Evolutionary conservation across 2,113 vertebrate genomes (phyloP).

Genomic region (Galemys pyrenaicus): DNA sequence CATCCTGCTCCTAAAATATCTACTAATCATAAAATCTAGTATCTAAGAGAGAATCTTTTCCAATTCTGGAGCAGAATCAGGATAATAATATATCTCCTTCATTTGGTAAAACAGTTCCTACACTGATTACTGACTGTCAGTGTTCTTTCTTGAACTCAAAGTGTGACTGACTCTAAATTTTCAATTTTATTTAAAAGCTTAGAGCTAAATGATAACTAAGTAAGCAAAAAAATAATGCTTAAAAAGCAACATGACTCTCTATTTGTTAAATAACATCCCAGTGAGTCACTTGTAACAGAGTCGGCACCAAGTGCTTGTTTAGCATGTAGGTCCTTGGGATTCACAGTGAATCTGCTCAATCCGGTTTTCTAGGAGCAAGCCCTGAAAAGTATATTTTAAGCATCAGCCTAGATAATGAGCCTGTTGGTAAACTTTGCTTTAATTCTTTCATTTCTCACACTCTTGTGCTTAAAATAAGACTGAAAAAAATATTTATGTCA

Average conservation of each 20-base stretch:
- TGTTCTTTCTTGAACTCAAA: neutral
- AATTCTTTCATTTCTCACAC: neutral
- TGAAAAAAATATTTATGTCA: neutral
- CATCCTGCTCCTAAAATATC: neutral
- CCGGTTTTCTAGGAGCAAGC: neutral
- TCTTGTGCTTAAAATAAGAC: neutral
- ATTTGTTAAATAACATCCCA: constrained; percentile 18
- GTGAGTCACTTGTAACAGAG: neutral
- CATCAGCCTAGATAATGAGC: neutral
- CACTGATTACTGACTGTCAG: constrained; percentile 19
- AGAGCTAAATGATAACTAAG: neutral
- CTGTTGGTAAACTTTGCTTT: neutral
- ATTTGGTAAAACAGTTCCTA: constrained; percentile 5
- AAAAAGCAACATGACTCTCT: neutral
- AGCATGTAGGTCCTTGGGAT: neutral
- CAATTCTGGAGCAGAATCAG: neutral
- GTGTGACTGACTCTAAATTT: neutral
- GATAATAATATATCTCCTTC: neutral
- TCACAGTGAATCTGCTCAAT: neutral
- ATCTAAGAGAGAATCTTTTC: neutral
- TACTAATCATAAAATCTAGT: neutral
- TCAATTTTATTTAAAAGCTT: neutral
- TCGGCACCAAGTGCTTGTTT: neutral
- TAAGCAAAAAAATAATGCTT: neutral
- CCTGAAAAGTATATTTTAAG: neutral